These are phyloP conservation scores for Raja brachyura DNA, from an alignment of 2,113 vertebrate genomes.

Conservation along the genomic window DNA sequence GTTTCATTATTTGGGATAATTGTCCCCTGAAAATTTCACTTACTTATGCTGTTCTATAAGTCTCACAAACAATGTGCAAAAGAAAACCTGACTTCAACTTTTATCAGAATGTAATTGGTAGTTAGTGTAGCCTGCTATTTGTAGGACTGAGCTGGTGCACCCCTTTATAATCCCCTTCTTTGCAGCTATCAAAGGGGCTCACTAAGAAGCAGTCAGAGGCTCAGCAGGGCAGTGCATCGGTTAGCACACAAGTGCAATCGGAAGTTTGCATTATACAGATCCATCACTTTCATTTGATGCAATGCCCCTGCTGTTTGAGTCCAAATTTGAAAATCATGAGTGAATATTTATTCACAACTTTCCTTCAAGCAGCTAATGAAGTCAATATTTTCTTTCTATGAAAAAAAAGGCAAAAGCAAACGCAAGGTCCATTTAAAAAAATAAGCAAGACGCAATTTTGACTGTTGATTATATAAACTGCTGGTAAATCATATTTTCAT, in stretches of 20 bases:
- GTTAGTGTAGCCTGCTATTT: conserved; percentile 93
- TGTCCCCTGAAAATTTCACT: neutral
- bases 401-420: conserved; percentile 1
- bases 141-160: conserved; percentile 80
- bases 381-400: neutral
- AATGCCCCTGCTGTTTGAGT: conserved; percentile 14
- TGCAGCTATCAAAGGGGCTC: conserved; percentile 84
- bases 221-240: conserved; percentile 70
- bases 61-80: neutral
- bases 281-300: conserved; percentile 79
- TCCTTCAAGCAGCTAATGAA: conserved; percentile 28
- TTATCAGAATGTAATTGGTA: conserved; percentile 90
- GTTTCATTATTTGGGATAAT: neutral
- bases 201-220: conserved; percentile 79
- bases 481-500: conserved; percentile 37
- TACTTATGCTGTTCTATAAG: neutral
- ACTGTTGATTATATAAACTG: conserved; percentile 33
- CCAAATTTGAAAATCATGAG: neutral
- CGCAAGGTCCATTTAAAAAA: neutral
- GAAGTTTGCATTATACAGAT: conserved; percentile 81
- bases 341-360: neutral
- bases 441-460: conserved; percentile 18
- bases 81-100: conserved; percentile 41
- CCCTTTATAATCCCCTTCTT: conserved; percentile 70
- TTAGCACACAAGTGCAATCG: conserved; percentile 69